These are phyloP conservation scores for Myiotriccus ornatus DNA, from an alignment of 2,797 vertebrate genomes.

Conservation along the genomic window DNA sequence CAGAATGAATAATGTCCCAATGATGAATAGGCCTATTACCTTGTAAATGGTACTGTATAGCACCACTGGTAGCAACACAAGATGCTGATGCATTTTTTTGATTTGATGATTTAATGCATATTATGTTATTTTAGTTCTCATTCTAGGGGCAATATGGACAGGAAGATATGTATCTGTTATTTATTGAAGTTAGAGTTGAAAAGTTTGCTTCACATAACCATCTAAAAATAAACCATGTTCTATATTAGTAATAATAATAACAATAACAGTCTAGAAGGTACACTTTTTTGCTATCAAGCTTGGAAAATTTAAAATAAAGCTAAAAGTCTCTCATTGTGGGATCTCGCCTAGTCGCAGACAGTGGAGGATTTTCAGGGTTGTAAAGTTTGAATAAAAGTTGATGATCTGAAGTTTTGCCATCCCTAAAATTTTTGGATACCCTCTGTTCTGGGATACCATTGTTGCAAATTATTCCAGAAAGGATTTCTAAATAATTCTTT, in stretches of 20 bases:
- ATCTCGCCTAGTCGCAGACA: background rate
- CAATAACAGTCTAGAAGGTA: background rate
- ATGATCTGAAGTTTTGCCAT: background rate
- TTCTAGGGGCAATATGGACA: background rate
- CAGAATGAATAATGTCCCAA: conserved; percentile 4
- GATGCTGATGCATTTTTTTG: conserved; percentile 1
- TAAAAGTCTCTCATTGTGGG: background rate
- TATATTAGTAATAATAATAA: background rate
- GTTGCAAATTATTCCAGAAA: background rate
- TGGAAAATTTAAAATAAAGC: background rate
- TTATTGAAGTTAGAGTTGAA: background rate
- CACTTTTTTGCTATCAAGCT: background rate
- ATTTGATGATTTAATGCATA: conserved; percentile 13
- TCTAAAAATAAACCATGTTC: background rate
- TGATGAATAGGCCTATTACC: conserved; percentile 59
- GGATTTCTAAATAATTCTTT: background rate
- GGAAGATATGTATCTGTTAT: background rate
- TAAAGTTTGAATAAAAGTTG: background rate
- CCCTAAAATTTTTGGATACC: background rate
- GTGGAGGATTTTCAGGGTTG: background rate
- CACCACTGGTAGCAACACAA: conserved; percentile 9
- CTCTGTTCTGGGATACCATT: background rate
- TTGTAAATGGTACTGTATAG: conserved; percentile 37
- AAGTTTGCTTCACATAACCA: background rate
- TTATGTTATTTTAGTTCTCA: conserved; percentile 1